Base-by-base conservation (phyloP, 23 tunicate genomes). In the Ascidia mentula region DNA sequence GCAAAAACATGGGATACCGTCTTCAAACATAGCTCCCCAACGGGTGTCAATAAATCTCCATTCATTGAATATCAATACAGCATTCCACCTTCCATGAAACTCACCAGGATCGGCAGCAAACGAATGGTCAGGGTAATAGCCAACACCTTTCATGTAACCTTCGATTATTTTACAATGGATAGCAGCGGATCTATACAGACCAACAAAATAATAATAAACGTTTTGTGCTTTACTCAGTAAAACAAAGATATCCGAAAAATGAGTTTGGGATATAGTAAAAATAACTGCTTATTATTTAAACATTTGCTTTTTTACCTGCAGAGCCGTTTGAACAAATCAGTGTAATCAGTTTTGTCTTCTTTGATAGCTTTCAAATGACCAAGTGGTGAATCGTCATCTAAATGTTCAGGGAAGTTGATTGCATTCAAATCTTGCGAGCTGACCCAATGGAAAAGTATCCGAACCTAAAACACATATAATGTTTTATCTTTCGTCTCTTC, bases 31-130 rank as follows among this genome's bases (percentile, higher is more conserved):
- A 0, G 95, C 88, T 31, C 95, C 96, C 86, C 96, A 82, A 77
- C 81, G 77, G 0, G 86, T 85, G 60, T 90, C 96, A 3, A 90
- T 81, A 0, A 90, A 59, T 81, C 96, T 77, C 96, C 96, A 90
- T n/a, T 90, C 86, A 39, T 83, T 75, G 33, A 85, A 75, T 15
- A 90, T 73, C 28, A 85, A 69, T 18, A 90, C 96, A 15, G 83
- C 96, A 37, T 90, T 85, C 96, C 96, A 90, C 28, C 70, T 36
- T 38, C 90, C 96, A 0, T 83, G 80, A 40, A 77, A 80, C 13
- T 53, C 65, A 18, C 85, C 90, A n/a, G 75, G 60, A 0, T 26
- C 31, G 6, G 65, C 84, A 0, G 2, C 32, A 65, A 90, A 90
- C 40, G 81, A 74, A 77, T 90, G 74, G 46, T 90, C 96, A 30